A percentile compares a stretch with the other conserved stretches of the same genome.
These are phyloP conservation scores for Polyodon spathula DNA, from an alignment of 2,113 vertebrate genomes.

Conservation along the genomic window DNA sequence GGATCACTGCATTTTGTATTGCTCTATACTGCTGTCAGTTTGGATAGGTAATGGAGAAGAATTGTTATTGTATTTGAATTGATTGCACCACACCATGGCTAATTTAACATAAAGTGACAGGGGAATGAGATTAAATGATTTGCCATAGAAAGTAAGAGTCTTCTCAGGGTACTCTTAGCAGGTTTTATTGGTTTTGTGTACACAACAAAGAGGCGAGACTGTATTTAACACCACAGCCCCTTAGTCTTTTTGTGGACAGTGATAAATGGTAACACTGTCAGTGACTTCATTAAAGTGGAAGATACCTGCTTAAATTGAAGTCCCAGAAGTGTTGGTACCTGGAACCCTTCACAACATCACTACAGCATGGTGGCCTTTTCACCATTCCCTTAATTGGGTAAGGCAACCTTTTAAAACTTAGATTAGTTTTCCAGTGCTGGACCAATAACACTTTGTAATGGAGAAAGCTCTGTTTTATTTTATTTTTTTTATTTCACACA, in stretches of 20 bases:
- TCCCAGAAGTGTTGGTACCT: slow-evolving; percentile 31
- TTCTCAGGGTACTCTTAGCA: too few relatives aligned
- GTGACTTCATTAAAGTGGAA: background rate
- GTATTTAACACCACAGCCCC: background rate
- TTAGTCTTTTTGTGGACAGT: background rate
- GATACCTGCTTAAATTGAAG: slow-evolving; percentile 42
- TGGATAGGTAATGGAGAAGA: too few relatives aligned
- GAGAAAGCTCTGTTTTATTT: slow-evolving; percentile 22
- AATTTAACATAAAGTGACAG: too few relatives aligned
- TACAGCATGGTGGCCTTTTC: slow-evolving; percentile 59
- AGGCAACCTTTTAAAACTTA: slow-evolving; percentile 56
- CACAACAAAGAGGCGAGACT: background rate
- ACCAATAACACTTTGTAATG: slow-evolving; percentile 49
- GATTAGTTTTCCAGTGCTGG: slow-evolving; percentile 44
- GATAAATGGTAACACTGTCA: background rate
- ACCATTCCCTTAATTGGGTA: slow-evolving; percentile 59
- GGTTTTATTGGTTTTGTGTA: background rate
- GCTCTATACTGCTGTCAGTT: too few relatives aligned
- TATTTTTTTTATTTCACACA: slow-evolving; percentile 25
- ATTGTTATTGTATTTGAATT: too few relatives aligned
- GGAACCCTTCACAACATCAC: slow-evolving; percentile 44
- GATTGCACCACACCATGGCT: too few relatives aligned
- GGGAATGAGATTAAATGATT: too few relatives aligned
- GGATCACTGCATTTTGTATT: too few relatives aligned
- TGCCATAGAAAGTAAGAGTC: too few relatives aligned